A percentile compares a stretch with the other conserved stretches of the same genome.
These are phyloP conservation scores for Drosophila birchii DNA, from an alignment of 2,888 invertebrate genomes.

Conservation along the genomic window DNA sequence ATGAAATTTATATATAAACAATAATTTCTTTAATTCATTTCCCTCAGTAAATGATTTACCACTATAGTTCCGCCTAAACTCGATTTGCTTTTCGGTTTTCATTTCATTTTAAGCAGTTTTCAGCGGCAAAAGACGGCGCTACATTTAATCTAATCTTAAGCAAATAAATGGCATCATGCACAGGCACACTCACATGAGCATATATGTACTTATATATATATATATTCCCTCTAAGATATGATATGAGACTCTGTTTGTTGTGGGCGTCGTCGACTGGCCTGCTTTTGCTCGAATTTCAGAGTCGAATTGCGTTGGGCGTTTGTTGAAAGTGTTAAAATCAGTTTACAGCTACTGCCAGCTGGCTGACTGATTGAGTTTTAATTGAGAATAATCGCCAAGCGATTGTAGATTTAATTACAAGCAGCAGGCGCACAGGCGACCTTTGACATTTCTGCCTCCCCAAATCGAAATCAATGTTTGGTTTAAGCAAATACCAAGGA, in stretches of 20 bases:
- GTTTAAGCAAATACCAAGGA: constrained; percentile 9
- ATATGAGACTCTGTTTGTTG: constrained; percentile 29
- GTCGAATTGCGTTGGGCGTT: constrained; percentile 5
- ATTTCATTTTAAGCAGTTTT: constrained; percentile 27
- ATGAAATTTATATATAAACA: too few relatives aligned
- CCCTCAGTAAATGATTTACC: constrained; percentile 1
- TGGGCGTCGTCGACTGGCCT: constrained; percentile 20
- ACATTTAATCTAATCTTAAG: constrained; percentile 70
- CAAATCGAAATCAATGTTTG: constrained; percentile 13
- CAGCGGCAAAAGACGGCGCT: constrained; percentile 48
- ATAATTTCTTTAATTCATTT: too few relatives aligned
- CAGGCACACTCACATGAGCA: constrained; percentile 24
- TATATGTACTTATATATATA: constrained; percentile 2
- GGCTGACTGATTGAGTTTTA: constrained; percentile 73
- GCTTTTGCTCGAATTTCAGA: constrained; percentile 13
- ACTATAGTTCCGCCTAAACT: background rate
- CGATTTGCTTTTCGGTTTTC: constrained; percentile 17
- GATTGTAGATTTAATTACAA: constrained; percentile 35
- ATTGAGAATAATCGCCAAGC: constrained; percentile 62
- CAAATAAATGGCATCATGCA: constrained; percentile 56
- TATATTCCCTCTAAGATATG: constrained; percentile 41
- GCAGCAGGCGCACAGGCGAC: constrained; percentile 4
- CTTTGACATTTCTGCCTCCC: constrained; percentile 25
- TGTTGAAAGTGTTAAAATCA: constrained; percentile 52
- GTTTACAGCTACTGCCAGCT: constrained; percentile 28